phyloP scores from a whole-genome alignment of 2,113 vertebrate species.

The Talpa occidentalis region DNA sequence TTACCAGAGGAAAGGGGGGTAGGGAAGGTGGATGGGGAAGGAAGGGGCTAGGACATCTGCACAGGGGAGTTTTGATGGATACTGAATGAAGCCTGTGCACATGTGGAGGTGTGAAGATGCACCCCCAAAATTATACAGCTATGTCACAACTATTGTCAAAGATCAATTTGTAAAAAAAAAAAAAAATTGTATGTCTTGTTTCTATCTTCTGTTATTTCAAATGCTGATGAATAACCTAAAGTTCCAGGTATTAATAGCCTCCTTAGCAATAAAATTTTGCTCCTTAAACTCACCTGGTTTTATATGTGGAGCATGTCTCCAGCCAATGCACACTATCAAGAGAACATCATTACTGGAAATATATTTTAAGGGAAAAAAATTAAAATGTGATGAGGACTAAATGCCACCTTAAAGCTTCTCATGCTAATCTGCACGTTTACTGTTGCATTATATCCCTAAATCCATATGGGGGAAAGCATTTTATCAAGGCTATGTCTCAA shows the following conservation, averaged over 20 bases:
- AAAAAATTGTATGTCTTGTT: no score
- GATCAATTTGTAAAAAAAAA: no score
- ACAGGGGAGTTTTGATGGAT: no score
- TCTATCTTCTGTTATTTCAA: background rate
- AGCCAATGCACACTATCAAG: background rate
- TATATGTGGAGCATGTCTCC: background rate
- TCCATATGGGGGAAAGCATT: background rate
- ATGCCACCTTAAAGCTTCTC: background rate
- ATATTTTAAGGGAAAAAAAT: background rate
- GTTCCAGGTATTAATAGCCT: background rate
- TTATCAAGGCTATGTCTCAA: background rate
- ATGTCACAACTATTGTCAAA: no score
- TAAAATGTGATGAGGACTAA: background rate
- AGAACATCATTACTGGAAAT: background rate
- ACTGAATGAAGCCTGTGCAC: no score
- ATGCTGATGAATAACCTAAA: background rate
- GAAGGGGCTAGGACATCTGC: no score
- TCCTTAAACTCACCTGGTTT: background rate
- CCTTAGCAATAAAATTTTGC: background rate
- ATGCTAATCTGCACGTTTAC: background rate
- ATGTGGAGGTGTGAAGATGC: no score
- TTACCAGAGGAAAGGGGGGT: no score
- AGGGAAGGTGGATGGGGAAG: no score
- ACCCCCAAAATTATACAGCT: no score
- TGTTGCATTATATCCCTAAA: background rate